Evolutionary conservation across 1,140 invertebrate genomes (phyloP).

Genomic region (Paracyclopina nana): DNA sequence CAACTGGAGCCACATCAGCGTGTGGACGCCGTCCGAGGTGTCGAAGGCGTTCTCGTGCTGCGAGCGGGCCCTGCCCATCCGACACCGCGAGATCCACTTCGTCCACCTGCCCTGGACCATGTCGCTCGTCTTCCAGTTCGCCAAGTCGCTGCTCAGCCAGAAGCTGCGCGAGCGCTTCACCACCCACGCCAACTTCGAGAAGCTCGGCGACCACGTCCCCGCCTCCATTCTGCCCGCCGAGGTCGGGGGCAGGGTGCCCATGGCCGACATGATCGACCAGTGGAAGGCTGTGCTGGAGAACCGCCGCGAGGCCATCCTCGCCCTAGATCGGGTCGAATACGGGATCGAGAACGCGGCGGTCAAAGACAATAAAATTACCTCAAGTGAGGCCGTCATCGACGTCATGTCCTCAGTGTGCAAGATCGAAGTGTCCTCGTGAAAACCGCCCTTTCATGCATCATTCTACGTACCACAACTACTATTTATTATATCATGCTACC

Average conservation of each 20-base stretch:
- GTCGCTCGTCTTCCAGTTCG: constrained; percentile 53
- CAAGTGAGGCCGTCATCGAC: no score
- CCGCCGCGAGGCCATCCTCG: constrained; percentile 31
- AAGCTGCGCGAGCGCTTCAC: constrained; percentile 52
- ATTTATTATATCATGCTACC: no score
- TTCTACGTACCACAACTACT: no score
- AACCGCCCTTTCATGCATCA: no score
- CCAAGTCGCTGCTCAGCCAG: constrained; percentile 49
- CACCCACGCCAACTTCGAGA: constrained; percentile 27
- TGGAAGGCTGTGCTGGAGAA: constrained; percentile 25
- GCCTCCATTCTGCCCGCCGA: constrained; percentile 5
- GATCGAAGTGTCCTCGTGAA: no score
- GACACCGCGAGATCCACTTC: constrained; percentile 63
- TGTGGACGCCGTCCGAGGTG: constrained; percentile 57
- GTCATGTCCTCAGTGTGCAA: no score
- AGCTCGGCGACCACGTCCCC: background rate
- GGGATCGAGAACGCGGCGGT: background rate
- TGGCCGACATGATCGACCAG: background rate
- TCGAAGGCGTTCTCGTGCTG: constrained; percentile 38
- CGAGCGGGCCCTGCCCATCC: constrained; percentile 59
- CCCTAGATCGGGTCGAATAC: constrained; percentile 5
- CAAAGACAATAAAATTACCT: no score
- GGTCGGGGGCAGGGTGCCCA: constrained; percentile 2
- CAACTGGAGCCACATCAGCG: constrained; percentile 52
- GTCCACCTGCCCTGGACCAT: constrained; percentile 55